These are phyloP conservation scores for Margarornis squamiger DNA, from an alignment of 2,797 vertebrate species.

Conservation along the genomic window DNA sequence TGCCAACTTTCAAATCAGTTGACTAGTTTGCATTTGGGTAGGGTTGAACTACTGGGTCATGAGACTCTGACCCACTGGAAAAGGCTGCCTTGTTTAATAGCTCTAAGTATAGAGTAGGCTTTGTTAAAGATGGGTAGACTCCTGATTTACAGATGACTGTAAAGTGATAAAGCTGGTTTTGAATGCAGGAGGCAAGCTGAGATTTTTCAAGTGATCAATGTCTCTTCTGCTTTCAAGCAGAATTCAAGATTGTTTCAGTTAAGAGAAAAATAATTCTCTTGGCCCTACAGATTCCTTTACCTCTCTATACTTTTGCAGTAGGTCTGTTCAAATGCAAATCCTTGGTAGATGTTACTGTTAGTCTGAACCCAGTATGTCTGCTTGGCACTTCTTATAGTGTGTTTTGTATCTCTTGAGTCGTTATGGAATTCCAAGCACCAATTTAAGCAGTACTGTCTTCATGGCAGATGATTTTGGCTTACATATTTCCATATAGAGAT, in stretches of 20 bases:
- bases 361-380: background rate
- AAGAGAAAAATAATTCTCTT: background rate
- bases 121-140: background rate
- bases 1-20: background rate
- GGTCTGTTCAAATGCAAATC: background rate
- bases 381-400: fast-evolving
- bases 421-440: background rate
- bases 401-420: background rate
- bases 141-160: slow-evolving; percentile 5
- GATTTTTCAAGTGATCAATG: background rate
- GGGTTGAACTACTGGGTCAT: background rate
- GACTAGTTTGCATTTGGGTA: background rate
- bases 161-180: background rate
- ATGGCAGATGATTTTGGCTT: background rate
- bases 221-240: background rate
- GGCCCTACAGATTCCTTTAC: background rate
- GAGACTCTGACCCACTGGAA: background rate
- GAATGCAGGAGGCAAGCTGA: background rate
- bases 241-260: background rate
- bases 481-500: background rate
- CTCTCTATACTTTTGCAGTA: background rate
- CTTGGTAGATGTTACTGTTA: background rate
- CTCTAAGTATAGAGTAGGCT: background rate
- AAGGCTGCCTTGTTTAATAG: slow-evolving; percentile 7
- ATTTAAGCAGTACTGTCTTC: background rate